Evolutionary conservation across 2,888 invertebrate species (phyloP).

Genomic region (Papilio elwesi): DNA sequence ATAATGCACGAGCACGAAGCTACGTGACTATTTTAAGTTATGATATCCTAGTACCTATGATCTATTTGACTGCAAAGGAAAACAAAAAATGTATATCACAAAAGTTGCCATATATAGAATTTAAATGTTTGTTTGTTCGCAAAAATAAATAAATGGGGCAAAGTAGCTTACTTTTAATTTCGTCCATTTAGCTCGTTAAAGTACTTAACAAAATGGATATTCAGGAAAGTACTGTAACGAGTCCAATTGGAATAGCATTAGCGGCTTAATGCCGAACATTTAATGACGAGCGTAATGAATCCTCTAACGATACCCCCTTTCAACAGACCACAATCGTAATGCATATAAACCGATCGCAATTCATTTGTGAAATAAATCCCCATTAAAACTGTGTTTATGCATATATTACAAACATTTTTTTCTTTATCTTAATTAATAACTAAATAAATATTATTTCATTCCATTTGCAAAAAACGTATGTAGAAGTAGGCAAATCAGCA

Average conservation of each 20-base stretch:
- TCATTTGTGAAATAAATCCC: conserved; percentile 9
- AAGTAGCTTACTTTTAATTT: not conserved
- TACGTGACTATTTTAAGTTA: conserved; percentile 25
- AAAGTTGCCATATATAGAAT: too few relatives aligned
- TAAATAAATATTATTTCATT: too few relatives aligned
- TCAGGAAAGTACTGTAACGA: not conserved
- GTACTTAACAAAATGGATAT: not conserved
- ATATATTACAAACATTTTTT: conserved; percentile 26
- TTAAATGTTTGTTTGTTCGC: too few relatives aligned
- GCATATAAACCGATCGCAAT: conserved; percentile 18
- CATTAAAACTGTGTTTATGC: not conserved
- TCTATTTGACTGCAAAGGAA: not conserved
- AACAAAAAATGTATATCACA: too few relatives aligned
- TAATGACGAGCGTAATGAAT: conserved; percentile 5
- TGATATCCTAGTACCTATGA: conserved; percentile 14
- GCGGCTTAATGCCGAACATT: conserved; percentile 5
- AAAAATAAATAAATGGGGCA: too few relatives aligned
- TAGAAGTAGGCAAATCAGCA: too few relatives aligned
- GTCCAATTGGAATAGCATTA: conserved; percentile 4
- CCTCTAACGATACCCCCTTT: not conserved
- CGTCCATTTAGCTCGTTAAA: not conserved
- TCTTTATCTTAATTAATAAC: too few relatives aligned
- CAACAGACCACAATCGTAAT: conserved; percentile 22
- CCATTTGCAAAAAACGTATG: too few relatives aligned
- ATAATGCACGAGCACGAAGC: conserved; percentile 28